Evolutionary conservation across 1,140 invertebrate species (phyloP).

Genomic region (Trichonephila inaurata): DNA sequence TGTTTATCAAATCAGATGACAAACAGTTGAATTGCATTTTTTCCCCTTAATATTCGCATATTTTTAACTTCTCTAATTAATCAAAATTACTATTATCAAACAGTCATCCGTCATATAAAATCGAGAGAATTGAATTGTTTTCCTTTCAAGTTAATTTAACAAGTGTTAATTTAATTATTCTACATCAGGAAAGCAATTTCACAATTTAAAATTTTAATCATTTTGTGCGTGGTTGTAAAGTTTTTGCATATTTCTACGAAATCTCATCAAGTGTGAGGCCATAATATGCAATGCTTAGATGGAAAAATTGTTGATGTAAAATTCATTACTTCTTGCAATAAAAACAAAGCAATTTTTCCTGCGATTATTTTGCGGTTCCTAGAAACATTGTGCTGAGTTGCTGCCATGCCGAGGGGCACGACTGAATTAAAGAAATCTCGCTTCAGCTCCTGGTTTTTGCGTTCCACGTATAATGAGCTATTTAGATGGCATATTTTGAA

Average conservation of each 20-base stretch:
- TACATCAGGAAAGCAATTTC: not conserved
- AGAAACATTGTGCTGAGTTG: not conserved
- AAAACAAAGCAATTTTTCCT: not conserved
- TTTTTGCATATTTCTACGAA: not conserved
- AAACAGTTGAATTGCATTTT: too few species aligned
- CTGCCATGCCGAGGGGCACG: not conserved
- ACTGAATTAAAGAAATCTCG: constrained; percentile 30
- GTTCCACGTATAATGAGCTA: constrained; percentile 57
- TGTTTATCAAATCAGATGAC: too few species aligned
- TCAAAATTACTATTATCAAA: too few species aligned
- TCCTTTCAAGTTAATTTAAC: too few species aligned
- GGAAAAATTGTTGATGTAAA: constrained; percentile 41
- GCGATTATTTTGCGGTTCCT: not conserved
- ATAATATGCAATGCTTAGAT: not conserved
- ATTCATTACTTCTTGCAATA: constrained; percentile 53
- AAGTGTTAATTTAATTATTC: not conserved
- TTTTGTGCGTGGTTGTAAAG: not conserved
- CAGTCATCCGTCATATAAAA: too few species aligned
- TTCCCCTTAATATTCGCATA: too few species aligned
- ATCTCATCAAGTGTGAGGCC: not conserved
- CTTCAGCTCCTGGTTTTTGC: constrained; percentile 48
- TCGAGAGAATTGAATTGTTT: too few species aligned
- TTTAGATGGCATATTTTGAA: constrained; percentile 73
- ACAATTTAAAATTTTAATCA: not conserved
- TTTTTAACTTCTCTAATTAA: too few species aligned